These are phyloP conservation scores for Oreochromis niloticus DNA, from an alignment of 2,113 vertebrate genomes.

Conservation along the genomic window DNA sequence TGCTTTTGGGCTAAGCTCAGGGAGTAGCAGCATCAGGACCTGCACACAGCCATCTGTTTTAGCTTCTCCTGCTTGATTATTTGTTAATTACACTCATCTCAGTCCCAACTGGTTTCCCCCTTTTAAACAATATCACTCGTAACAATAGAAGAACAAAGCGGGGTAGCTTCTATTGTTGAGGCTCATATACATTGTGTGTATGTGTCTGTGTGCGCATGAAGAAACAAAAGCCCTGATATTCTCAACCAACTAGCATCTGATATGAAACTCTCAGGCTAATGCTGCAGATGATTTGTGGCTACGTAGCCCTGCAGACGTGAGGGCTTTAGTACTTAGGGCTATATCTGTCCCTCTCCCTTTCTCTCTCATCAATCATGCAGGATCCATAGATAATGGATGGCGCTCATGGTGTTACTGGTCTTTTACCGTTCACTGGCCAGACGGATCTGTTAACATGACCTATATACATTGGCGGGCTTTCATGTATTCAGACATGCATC, in stretches of 20 bases:
- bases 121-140: background rate
- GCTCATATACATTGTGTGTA: background rate
- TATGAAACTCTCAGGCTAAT: background rate
- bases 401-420: constrained; percentile 36
- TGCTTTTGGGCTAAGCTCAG: background rate
- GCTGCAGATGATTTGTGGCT: background rate
- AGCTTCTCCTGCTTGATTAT: background rate
- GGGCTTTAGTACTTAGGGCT: constrained; percentile 10
- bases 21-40: background rate
- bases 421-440: constrained; percentile 43
- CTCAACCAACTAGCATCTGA: background rate
- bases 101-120: background rate
- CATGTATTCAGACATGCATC: constrained; percentile 8
- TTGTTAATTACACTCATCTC: background rate
- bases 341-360: background rate
- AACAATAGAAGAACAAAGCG: background rate
- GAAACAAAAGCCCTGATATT: background rate
- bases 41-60: background rate
- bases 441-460: constrained; percentile 53
- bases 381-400: constrained; percentile 61
- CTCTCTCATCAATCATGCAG: constrained; percentile 50
- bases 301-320: background rate
- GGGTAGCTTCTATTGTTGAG: background rate
- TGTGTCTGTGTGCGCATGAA: background rate
- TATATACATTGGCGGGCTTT: constrained; percentile 18